These are phyloP conservation scores for Cheilosia vulpina DNA, from an alignment of 2,888 invertebrate genomes.

Conservation along the genomic window DNA sequence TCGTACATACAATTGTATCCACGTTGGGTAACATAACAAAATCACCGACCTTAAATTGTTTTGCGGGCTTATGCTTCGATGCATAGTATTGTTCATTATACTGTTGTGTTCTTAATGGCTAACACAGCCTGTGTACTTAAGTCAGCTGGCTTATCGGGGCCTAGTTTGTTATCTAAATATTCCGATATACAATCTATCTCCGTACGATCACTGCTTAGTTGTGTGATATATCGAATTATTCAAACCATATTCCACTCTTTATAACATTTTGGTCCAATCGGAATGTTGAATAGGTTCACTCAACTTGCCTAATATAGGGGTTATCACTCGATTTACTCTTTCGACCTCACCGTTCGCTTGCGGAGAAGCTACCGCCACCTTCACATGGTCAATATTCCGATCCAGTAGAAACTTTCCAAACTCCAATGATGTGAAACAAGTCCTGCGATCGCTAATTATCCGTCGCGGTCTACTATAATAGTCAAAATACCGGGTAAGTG, in stretches of 20 bases:
- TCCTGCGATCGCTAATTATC: too few species aligned
- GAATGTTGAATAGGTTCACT: constrained; percentile 33
- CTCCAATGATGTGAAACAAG: too few species aligned
- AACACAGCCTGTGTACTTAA: constrained; percentile 3
- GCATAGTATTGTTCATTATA: constrained; percentile 19
- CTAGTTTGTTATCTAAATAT: constrained; percentile 1
- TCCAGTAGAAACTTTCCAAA: too few species aligned
- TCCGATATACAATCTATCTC: constrained; percentile 26
- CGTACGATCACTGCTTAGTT: constrained; percentile 14
- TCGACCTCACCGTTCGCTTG: constrained; percentile 78
- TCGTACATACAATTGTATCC: constrained; percentile 17
- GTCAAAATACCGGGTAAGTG: too few species aligned
- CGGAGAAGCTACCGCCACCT: constrained; percentile 70
- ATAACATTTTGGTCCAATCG: constrained; percentile 40
- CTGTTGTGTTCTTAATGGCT: constrained; percentile 24
- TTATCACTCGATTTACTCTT: constrained; percentile 51
- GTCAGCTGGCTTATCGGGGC: neutral
- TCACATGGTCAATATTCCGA: too few species aligned
- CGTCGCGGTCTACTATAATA: too few species aligned
- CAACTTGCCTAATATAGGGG: constrained; percentile 41
- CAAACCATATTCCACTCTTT: constrained; percentile 24
- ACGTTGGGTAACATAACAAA: constrained; percentile 13
- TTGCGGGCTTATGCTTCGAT: constrained; percentile 11
- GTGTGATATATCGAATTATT: constrained; percentile 33
- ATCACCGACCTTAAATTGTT: neutral